Base-by-base conservation (phyloP, 2,888 invertebrate species). In the Drosophila dives region DNA sequence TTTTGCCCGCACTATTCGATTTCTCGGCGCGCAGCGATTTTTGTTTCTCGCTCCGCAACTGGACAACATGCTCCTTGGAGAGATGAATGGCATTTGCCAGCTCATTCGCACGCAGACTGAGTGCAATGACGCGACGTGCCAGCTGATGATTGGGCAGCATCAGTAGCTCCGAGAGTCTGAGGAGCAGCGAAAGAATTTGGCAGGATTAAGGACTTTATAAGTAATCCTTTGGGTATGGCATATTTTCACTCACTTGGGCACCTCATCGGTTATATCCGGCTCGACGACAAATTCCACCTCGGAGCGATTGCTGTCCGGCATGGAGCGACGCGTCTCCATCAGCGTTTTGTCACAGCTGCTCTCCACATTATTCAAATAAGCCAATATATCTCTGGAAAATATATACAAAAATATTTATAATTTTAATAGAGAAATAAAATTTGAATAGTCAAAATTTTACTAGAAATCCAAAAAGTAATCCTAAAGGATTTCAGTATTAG, bases 121-220 rank as follows among this genome's bases (percentile, higher is more conserved):
- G 75, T 3, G 90, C 90, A 26, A 93, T 90, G 2, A 93, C 90
- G 4, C 93, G 91, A 5, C 93, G 91, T 0, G 93, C 93, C 66
- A 93, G 68, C 66, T 93, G 93, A 81, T 93, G 93, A 75, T 93
- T 93, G 20, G 93, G 93, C 58, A 93, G 73, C 92, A 93, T 92
- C 8, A 93, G 70, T n/a, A 93, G 83, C 72, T 93, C 93, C 5
- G 92, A 90, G 3, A 93, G 86, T 70, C 93, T 93, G 20, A 36
- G 29, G 20, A 2, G 0, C 45, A 45, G 45, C 15, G 12, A 20
- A 8, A 15, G 1, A 3, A 38, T 0, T 11, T 2, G 1, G n/a
- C 2, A 3, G 4, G 1, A 8, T 29, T 12, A 17, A 20, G 33
- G 3, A 20, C 20, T 8, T 0, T 4, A 3, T 0, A 2, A 8